Percentiles rank a stretch among this genome's conserved stretches.
These are phyloP conservation scores for Irena cyanogastra DNA, from an alignment of 2,113 vertebrate genomes.

Conservation along the genomic window DNA sequence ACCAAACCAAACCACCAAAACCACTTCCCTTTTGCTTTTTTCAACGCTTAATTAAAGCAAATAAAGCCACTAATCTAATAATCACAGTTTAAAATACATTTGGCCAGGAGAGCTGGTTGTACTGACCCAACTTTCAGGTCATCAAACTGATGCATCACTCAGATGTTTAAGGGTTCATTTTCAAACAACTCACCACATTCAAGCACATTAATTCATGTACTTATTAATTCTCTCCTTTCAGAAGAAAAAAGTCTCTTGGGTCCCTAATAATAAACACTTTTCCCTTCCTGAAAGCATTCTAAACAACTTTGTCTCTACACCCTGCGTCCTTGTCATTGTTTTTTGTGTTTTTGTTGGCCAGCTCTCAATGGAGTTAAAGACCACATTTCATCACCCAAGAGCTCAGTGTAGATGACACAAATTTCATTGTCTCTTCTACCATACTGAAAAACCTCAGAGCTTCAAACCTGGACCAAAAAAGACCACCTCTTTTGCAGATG, in stretches of 20 bases:
- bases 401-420: not conserved
- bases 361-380: not conserved
- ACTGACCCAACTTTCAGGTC: not conserved
- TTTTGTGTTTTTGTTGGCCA: not conserved
- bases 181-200: not conserved
- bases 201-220: not conserved
- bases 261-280: not conserved
- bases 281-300: not conserved
- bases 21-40: not conserved
- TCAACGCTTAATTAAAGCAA: not conserved
- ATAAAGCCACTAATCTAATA: not conserved
- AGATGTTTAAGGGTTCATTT: not conserved
- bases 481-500: not conserved
- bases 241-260: not conserved
- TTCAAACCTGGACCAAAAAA: not conserved
- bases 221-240: fast-evolving
- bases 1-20: not conserved
- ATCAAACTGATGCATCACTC: not conserved
- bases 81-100: not conserved
- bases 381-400: not conserved
- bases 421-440: not conserved
- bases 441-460: not conserved
- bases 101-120: not conserved
- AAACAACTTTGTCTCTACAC: not conserved
- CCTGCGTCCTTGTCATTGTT: not conserved